Percentiles rank a stretch among this genome's conserved stretches.
Evolutionary conservation across 2,113 vertebrate genomes (phyloP).

Genomic region (Hepsetus odoe): DNA sequence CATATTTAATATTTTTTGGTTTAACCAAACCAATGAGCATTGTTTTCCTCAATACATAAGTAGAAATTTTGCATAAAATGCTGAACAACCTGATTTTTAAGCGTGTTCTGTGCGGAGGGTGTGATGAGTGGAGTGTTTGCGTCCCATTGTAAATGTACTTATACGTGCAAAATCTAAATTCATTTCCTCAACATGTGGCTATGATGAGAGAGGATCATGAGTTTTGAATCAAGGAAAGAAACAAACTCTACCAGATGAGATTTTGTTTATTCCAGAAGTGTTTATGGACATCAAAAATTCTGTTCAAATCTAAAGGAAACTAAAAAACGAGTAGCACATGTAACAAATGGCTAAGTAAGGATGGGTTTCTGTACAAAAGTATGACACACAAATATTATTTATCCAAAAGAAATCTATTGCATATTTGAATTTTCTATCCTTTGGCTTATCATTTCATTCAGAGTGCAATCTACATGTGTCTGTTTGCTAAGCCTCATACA

Average conservation of each 20-base stretch:
- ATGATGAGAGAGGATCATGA: no score
- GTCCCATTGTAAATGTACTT: no score
- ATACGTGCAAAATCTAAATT: no score
- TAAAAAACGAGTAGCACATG: slow-evolving; percentile 57
- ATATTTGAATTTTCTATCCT: slow-evolving; percentile 61
- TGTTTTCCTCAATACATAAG: no score
- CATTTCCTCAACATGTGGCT: no score
- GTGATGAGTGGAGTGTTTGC: no score
- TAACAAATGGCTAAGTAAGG: slow-evolving; percentile 37
- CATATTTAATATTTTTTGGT: no score
- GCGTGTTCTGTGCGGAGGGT: no score
- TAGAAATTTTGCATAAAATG: no score
- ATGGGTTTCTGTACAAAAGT: slow-evolving; percentile 50
- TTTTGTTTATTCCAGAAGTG: slow-evolving; percentile 67
- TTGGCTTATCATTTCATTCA: slow-evolving; percentile 72
- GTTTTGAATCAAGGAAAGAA: slow-evolving; percentile 39
- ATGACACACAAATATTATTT: slow-evolving; percentile 1
- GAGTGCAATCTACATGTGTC: slow-evolving; percentile 44
- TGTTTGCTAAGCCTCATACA: slow-evolving; percentile 3
- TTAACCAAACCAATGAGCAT: no score
- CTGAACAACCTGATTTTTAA: no score
- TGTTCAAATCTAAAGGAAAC: slow-evolving; percentile 51
- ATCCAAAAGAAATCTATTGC: slow-evolving; percentile 26
- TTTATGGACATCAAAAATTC: slow-evolving; percentile 55
- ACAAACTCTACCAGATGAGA: slow-evolving; percentile 73